These are phyloP conservation scores for Oreochromis grahami DNA, from an alignment of 2,797 vertebrate genomes.

Conservation along the genomic window DNA sequence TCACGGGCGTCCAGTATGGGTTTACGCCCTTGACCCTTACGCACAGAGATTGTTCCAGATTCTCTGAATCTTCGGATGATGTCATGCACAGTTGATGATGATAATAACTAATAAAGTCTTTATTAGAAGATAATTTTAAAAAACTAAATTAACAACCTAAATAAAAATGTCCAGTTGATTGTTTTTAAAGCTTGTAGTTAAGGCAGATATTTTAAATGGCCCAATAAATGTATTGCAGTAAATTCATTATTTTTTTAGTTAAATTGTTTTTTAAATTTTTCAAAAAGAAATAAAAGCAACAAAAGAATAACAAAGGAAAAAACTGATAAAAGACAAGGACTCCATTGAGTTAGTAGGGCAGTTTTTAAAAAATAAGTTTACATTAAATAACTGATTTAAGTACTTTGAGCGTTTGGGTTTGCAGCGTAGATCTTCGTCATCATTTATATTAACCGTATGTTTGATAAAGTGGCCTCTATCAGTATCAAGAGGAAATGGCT, in stretches of 20 bases:
- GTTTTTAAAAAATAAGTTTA: accelerated
- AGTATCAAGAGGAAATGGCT: not conserved
- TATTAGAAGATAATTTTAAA: not conserved
- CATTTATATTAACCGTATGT: not conserved
- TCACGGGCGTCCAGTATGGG: too few species aligned
- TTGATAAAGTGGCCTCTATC: not conserved
- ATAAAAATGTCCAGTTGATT: not conserved
- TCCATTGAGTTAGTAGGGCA: not conserved
- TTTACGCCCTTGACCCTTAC: too few species aligned
- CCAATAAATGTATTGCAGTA: not conserved
- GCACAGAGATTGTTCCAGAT: too few species aligned
- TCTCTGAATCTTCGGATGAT: too few species aligned
- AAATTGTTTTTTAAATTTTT: not conserved
- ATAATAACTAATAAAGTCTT: too few species aligned
- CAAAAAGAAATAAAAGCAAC: not conserved
- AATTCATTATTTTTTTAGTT: not conserved
- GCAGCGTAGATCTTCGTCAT: not conserved
- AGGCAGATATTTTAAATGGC: not conserved
- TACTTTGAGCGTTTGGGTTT: not conserved
- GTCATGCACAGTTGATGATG: too few species aligned
- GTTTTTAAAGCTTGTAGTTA: not conserved
- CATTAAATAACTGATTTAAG: not conserved
- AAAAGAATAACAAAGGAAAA: not conserved
- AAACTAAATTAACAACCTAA: not conserved
- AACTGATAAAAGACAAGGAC: not conserved